phyloP scores from a whole-genome alignment of 2,888 invertebrate genomes.

The Chirona hameri region DNA sequence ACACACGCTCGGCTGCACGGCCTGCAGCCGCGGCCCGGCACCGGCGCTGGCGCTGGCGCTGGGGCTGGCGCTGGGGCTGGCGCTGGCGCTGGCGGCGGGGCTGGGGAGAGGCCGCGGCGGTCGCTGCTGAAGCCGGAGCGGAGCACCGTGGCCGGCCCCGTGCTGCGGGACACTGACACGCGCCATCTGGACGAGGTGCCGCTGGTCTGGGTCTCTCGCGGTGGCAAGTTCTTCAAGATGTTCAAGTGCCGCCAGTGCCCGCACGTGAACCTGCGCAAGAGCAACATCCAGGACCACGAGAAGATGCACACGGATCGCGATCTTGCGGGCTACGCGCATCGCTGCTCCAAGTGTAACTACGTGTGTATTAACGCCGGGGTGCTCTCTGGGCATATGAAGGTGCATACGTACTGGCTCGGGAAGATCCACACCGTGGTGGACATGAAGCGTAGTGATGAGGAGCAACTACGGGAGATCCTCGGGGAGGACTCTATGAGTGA shows the following conservation, averaged over 20 bases:
- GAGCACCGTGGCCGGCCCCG: constrained; percentile 37
- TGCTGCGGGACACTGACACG: constrained; percentile 42
- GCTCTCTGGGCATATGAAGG: constrained; percentile 60
- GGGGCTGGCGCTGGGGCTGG: constrained; percentile 31
- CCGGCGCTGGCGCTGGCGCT: constrained; percentile 26
- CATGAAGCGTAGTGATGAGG: constrained; percentile 60
- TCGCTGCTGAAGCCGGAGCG: constrained; percentile 34
- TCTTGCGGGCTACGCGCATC: constrained; percentile 44
- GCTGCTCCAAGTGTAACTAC: constrained; percentile 75
- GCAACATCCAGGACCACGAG: constrained; percentile 78
- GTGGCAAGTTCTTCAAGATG: constrained; percentile 71
- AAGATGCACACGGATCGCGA: constrained; percentile 62
- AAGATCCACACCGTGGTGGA: constrained; percentile 69
- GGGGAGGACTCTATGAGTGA: not conserved
- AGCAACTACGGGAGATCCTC: constrained; percentile 55
- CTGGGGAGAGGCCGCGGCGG: not conserved
- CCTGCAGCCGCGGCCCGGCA: constrained; percentile 44
- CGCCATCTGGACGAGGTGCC: constrained; percentile 61
- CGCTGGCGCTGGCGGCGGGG: constrained; percentile 29
- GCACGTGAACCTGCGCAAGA: constrained; percentile 73
- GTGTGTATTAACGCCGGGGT: constrained; percentile 68
- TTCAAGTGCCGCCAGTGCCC: constrained; percentile 80
- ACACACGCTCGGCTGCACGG: constrained; percentile 76
- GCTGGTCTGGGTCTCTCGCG: constrained; percentile 70
- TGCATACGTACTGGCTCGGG: constrained; percentile 67